Percentiles rank a stretch among this genome's conserved stretches.
phyloP scores from a whole-genome alignment of 1,140 invertebrate genomes.

The Eupristina koningsbergeri region DNA sequence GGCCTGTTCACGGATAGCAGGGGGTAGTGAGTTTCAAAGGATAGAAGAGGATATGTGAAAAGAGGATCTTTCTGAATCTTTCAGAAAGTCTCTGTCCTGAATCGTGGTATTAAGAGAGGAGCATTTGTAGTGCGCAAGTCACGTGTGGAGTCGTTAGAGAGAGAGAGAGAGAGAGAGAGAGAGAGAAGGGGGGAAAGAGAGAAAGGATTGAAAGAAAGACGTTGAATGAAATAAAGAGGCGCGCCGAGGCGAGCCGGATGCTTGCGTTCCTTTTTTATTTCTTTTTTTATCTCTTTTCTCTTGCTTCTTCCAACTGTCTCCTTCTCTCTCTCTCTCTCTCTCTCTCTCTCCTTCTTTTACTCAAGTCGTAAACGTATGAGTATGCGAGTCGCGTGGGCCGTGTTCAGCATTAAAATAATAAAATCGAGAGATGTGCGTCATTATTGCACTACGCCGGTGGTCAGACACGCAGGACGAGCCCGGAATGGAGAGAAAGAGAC shows the following conservation, averaged over 20 bases:
- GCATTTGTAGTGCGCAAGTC: no score
- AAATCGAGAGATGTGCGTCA: constrained; percentile 68
- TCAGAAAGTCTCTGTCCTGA: no score
- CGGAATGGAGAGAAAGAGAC: neutral
- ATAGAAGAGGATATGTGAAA: no score
- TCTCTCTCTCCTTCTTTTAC: neutral
- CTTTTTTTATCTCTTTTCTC: neutral
- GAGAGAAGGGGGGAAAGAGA: neutral
- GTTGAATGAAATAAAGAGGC: constrained; percentile 46
- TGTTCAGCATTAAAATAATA: constrained; percentile 66
- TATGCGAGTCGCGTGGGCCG: constrained; percentile 66
- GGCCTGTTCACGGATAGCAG: no score
- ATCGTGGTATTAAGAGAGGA: no score
- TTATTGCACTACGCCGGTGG: constrained; percentile 67
- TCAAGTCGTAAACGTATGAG: constrained; percentile 52
- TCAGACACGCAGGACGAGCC: constrained; percentile 50
- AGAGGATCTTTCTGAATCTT: no score
- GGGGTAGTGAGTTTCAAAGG: no score
- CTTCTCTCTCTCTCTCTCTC: neutral
- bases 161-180: neutral
- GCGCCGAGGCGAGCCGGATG: constrained; percentile 32
- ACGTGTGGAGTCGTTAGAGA: no score
- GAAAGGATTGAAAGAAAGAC: constrained; percentile 23
- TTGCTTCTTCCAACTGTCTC: neutral
- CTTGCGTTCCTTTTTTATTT: neutral